These are phyloP conservation scores for Cantharis rufa DNA, from an alignment of 2,888 invertebrate genomes.

Conservation along the genomic window DNA sequence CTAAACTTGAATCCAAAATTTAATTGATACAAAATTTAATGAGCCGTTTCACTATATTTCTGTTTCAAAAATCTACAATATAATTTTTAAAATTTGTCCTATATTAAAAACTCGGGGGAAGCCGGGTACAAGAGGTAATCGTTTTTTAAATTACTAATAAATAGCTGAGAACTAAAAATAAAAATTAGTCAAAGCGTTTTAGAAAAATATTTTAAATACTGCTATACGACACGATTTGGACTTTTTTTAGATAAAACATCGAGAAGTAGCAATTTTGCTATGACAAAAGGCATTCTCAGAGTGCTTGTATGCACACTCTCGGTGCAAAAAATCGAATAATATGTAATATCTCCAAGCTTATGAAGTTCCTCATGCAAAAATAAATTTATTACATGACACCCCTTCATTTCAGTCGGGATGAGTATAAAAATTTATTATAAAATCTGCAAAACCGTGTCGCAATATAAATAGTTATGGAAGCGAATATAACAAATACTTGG, in stretches of 20 bases:
- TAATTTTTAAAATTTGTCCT: too few relatives aligned
- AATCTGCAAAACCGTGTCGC: too few relatives aligned
- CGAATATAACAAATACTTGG: too few relatives aligned
- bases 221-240: not conserved
- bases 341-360: not conserved
- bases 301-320: not conserved
- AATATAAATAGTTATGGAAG: too few relatives aligned
- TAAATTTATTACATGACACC: not conserved
- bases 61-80: too few relatives aligned
- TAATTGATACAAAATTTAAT: not conserved
- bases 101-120: too few relatives aligned
- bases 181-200: not conserved
- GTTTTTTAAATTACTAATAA: too few relatives aligned
- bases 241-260: not conserved
- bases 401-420: too few relatives aligned
- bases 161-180: too few relatives aligned
- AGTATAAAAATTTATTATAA: too few relatives aligned
- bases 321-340: not conserved
- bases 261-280: not conserved
- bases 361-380: not conserved
- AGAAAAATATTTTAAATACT: not conserved
- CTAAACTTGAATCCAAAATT: not conserved
- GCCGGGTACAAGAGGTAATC: too few relatives aligned
- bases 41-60: not conserved
- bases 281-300: not conserved